These are phyloP conservation scores for Agonum fuliginosum DNA, from an alignment of 2,888 invertebrate genomes.

Conservation along the genomic window DNA sequence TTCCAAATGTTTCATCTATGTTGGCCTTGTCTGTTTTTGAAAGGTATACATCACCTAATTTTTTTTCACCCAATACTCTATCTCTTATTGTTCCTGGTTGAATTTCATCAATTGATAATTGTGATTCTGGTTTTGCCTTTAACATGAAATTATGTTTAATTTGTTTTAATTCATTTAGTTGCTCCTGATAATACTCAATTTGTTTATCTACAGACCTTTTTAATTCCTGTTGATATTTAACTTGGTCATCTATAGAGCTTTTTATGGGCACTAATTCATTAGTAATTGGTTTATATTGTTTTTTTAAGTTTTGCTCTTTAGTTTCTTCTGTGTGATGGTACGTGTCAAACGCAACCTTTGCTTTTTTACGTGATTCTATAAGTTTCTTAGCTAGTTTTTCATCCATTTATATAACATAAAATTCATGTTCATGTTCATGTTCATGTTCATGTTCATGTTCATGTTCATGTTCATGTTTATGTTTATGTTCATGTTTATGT, in stretches of 20 bases:
- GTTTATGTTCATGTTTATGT: constrained; percentile 17
- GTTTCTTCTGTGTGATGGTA: not conserved
- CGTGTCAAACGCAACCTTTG: not conserved
- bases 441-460: not conserved
- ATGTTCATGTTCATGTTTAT: not conserved
- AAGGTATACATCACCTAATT: constrained; percentile 4
- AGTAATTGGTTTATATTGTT: not conserved
- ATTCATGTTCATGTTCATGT: constrained; percentile 11
- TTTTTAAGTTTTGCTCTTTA: not conserved
- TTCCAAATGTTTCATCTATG: constrained; percentile 22
- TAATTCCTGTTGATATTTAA: not conserved
- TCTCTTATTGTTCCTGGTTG: not conserved
- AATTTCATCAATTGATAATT: constrained; percentile 1
- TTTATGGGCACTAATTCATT: not conserved
- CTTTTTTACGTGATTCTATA: not conserved
- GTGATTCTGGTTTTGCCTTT: not conserved
- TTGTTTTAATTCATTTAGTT: not conserved
- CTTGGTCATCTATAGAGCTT: not conserved
- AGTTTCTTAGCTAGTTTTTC: not conserved
- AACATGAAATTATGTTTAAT: not conserved
- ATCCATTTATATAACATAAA: not conserved
- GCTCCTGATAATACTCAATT: not conserved
- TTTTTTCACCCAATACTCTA: not conserved
- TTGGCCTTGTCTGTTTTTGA: constrained; percentile 12
- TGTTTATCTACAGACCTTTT: not conserved